Conservation (phyloP, 2,113 vertebrate genomes). For the Anoplopoma fimbria region DNA sequence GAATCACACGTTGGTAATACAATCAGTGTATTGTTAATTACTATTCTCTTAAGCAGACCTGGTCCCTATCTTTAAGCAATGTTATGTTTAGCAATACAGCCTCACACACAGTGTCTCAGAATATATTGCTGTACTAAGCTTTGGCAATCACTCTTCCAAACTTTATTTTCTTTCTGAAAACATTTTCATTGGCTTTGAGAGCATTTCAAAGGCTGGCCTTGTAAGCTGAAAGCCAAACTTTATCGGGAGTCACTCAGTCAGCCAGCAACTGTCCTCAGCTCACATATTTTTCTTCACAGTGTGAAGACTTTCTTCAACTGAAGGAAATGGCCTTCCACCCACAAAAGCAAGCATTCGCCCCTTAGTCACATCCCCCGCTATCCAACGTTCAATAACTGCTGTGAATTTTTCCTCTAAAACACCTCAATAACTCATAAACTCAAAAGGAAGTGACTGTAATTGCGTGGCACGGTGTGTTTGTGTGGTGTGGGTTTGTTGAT, state of each 20-base stretch:
- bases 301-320: conserved; percentile 20
- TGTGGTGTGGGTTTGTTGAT: conserved; percentile 16
- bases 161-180: background rate
- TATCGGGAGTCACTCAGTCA: conserved; percentile 19
- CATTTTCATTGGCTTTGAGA: background rate
- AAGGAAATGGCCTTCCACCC: conserved; percentile 18
- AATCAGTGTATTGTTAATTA: background rate
- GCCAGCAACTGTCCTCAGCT: background rate
- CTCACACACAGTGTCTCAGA: background rate
- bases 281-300: background rate
- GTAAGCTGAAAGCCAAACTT: conserved; percentile 16
- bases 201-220: conserved; percentile 46
- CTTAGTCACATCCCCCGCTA: background rate
- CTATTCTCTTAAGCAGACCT: background rate
- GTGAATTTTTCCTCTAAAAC: background rate
- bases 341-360: background rate
- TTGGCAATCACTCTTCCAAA: background rate
- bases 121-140: background rate
- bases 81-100: background rate
- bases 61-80: background rate
- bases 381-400: conserved; percentile 21
- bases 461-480: background rate
- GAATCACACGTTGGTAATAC: background rate
- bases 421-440: conserved; percentile 5
- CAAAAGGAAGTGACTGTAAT: background rate